These are phyloP conservation scores for Mesitornis unicolor DNA, from an alignment of 2,113 vertebrate genomes.

Conservation along the genomic window DNA sequence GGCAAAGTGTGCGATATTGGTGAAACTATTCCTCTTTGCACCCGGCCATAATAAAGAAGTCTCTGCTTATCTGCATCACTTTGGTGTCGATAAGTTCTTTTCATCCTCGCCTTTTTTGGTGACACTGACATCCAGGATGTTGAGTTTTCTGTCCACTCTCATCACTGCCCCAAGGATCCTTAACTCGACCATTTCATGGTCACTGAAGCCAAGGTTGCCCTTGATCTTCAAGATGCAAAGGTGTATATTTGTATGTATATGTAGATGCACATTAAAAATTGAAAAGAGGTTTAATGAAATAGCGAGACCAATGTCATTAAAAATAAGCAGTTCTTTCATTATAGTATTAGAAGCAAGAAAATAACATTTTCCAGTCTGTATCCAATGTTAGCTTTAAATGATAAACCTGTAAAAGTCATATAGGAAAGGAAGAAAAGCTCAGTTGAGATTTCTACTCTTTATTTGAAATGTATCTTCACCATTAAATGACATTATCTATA, in stretches of 20 bases:
- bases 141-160: no score
- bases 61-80: no score
- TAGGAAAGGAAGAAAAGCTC: not conserved
- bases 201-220: no score
- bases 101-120: no score
- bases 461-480: not conserved
- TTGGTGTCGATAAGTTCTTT: no score
- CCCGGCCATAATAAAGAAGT: no score
- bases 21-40: no score
- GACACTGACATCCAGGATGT: no score
- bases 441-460: not conserved
- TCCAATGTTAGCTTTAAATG: not conserved
- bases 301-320: not conserved
- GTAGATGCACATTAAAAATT: not conserved
- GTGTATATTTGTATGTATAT: rapidly evolving
- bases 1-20: no score
- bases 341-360: not conserved
- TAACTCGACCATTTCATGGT: no score
- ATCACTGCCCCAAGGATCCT: no score
- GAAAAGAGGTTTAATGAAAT: not conserved
- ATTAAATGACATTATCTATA: not conserved
- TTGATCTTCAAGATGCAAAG: rapidly evolving
- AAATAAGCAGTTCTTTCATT: not conserved
- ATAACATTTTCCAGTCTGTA: not conserved
- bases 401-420: not conserved